Conservation (phyloP, 2,888 invertebrate genomes). For the Nymphalis urticae region DNA sequence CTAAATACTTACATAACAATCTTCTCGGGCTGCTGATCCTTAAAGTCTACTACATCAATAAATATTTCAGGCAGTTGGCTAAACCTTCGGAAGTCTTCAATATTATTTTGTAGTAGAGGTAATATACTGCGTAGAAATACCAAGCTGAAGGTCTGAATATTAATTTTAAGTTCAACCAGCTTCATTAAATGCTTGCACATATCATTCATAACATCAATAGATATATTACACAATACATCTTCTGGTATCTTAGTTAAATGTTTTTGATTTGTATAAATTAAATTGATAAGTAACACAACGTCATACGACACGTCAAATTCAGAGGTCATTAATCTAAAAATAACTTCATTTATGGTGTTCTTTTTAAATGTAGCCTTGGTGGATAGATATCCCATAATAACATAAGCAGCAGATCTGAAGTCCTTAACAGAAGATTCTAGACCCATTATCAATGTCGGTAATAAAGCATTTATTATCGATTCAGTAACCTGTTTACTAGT, state of each 20-base stretch:
- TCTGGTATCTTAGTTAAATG: slow-evolving; percentile 75
- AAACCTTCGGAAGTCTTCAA: slow-evolving; percentile 71
- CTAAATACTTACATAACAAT: slow-evolving; percentile 79
- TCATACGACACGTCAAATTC: slow-evolving; percentile 78
- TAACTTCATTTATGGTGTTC: slow-evolving; percentile 83
- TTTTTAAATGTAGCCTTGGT: slow-evolving; percentile 84
- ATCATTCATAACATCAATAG: slow-evolving; percentile 58
- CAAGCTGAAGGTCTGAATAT: slow-evolving; percentile 80
- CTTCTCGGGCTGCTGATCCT: slow-evolving; percentile 75
- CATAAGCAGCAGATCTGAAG: slow-evolving; percentile 87
- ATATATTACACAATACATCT: slow-evolving; percentile 75
- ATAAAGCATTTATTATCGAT: slow-evolving; percentile 84
- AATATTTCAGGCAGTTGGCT: slow-evolving; percentile 81
- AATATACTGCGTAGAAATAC: slow-evolving; percentile 81
- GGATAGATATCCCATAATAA: slow-evolving; percentile 87
- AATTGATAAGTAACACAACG: slow-evolving; percentile 84
- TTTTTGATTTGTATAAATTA: slow-evolving; percentile 86
- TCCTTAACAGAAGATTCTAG: slow-evolving; percentile 85
- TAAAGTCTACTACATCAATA: slow-evolving; percentile 82
- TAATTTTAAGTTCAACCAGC: slow-evolving; percentile 79
- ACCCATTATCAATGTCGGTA: slow-evolving; percentile 87
- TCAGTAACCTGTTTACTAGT: slow-evolving; percentile 80
- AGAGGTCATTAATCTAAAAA: slow-evolving; percentile 65
- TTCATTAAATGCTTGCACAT: slow-evolving; percentile 74
- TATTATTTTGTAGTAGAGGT: slow-evolving; percentile 71